Conservation (phyloP, 2,888 invertebrate genomes). For the Parapristionchus giblindavisi region DNA sequence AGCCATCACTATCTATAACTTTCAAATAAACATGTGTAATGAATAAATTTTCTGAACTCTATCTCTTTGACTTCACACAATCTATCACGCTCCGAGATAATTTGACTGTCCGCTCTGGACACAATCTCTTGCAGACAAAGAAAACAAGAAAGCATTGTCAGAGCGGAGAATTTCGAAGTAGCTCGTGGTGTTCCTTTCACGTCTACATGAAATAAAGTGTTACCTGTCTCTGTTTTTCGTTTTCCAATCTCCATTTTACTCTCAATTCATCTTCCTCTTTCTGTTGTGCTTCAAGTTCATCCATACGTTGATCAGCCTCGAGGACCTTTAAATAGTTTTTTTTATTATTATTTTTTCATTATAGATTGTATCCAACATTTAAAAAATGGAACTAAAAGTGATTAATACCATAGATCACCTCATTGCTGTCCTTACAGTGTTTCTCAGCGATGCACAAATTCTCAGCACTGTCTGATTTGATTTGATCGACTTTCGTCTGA, state of each 20-base stretch:
- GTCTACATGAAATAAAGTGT: no score
- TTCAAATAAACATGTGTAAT: no score
- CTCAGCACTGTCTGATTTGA: not conserved
- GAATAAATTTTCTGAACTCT: no score
- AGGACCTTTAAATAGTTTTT: slow-evolving; percentile 1
- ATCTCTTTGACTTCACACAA: no score
- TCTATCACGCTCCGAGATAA: not conserved
- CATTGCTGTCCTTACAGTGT: not conserved
- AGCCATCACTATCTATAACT: slow-evolving; percentile 18
- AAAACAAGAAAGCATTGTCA: no score
- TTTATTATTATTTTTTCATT: not conserved
- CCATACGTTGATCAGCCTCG: slow-evolving; percentile 1
- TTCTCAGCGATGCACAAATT: slow-evolving; percentile 8
- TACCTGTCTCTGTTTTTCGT: slow-evolving; percentile 8
- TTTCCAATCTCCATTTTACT: slow-evolving; percentile 13
- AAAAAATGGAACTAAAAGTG: not conserved
- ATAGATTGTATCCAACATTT: not conserved
- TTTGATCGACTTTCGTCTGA: slow-evolving; percentile 9
- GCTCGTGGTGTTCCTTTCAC: no score
- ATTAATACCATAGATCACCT: not conserved
- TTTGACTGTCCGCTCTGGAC: no score
- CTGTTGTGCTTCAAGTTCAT: not conserved
- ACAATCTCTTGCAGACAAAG: no score
- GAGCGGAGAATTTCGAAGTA: no score
- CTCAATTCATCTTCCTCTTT: slow-evolving; percentile 31